Base-by-base conservation (phyloP, 2,797 vertebrate species). In the Sebastiscus albofasciatus region DNA sequence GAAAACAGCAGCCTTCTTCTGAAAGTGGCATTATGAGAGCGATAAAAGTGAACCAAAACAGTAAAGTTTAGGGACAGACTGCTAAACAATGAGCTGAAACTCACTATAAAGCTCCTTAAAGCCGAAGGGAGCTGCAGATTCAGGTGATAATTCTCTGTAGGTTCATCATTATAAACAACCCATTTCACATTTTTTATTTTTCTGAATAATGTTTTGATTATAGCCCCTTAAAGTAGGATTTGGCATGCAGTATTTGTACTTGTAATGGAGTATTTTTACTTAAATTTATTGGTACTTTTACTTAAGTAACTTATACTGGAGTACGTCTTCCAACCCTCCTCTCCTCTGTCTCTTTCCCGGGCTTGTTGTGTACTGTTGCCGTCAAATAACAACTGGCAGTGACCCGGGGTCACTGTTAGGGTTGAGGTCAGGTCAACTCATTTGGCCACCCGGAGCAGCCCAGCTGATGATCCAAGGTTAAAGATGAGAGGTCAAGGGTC, bases 391-490 rank as follows among this genome's bases (percentile, higher is more conserved):
- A 93, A 90, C 92, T 92, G 92, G 73, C 84, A 71, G 46, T 85
- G 84, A 90, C 81, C 72, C 1, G 1, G 5, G 75, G 60, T 85
- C 85, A 81, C 72, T 75, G 78, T 82, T 72, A 67, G 85, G 81
- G 77, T 83, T 82, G 86, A 87, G 88, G 83, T 89, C 89, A 81
- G 92, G 89, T 85, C 89, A 84, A 64, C 83, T 80, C 70, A 36
- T 61, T 85, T 22, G 82, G 75, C 84, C 89, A 88, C 90, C 83
- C 81, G 1, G 77, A 75, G 79, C 26, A 85, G 68, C 72, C 81
- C 90, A 90, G 84, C 85, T 87, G 89, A 91, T 83, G 79, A 85
- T 79, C 84, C 87, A 82, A 81, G 84, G 87, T 90, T 76, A 81
- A 69, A 82, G 74, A 75, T 81, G 67, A 90, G 70, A 75, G 87